Percentiles rank a stretch among this genome's conserved stretches.
Evolutionary conservation across 2,888 invertebrate genomes (phyloP).

Genomic region (Eupithecia exiguata): DNA sequence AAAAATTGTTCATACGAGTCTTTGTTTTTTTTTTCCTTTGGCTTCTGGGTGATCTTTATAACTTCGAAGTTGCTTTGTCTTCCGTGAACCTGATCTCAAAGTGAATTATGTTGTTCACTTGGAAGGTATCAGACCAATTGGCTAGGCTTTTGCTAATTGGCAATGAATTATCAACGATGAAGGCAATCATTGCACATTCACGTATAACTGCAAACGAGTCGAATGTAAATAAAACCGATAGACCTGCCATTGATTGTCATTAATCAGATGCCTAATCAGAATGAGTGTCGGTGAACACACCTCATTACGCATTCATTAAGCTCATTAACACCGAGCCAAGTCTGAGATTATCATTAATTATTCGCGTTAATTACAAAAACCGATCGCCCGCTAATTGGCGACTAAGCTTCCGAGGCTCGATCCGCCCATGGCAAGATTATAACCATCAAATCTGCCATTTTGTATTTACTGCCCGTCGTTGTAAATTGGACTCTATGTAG

Average conservation of each 20-base stretch:
- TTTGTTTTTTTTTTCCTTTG: background rate
- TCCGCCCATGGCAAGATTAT: conserved; percentile 82
- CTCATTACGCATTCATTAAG: conserved; percentile 43
- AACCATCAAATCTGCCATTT: conserved; percentile 69
- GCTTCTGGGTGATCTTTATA: too few relatives aligned
- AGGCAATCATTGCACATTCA: background rate
- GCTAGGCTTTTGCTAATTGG: background rate
- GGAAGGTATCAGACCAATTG: background rate
- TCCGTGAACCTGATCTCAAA: too few relatives aligned
- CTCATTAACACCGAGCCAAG: conserved; percentile 43
- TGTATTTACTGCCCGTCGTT: conserved; percentile 48
- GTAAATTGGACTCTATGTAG: conserved; percentile 58
- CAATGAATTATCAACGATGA: background rate
- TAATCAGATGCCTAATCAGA: conserved; percentile 23
- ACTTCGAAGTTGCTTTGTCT: too few relatives aligned
- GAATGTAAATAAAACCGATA: conserved; percentile 4
- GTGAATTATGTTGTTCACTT: too few relatives aligned
- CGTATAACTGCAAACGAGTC: background rate
- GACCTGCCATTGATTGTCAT: background rate
- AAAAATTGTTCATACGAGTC: background rate
- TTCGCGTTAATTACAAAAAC: conserved; percentile 53
- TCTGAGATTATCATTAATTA: conserved; percentile 62
- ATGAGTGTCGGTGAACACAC: conserved; percentile 33
- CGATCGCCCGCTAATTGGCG: conserved; percentile 78
- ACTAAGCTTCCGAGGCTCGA: conserved; percentile 72